Base-by-base conservation (phyloP, 1,140 invertebrate genomes). In the Microvelia longipes region DNA sequence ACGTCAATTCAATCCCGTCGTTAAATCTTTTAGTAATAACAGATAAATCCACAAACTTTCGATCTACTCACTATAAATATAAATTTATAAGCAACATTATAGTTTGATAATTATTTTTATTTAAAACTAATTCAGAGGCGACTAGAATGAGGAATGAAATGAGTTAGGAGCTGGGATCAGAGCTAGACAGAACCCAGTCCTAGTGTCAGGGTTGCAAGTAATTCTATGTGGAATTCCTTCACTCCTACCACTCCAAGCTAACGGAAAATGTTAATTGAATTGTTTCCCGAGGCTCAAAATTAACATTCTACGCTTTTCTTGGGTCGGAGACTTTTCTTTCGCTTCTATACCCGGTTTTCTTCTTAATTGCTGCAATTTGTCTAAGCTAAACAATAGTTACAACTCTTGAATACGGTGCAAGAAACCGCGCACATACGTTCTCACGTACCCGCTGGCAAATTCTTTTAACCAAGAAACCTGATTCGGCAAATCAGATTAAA, bases 181-280 rank as follows among this genome's bases (percentile, higher is more conserved):
- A 19, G 35, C 35, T 50, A 50, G 35, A 19, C 19, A 50, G 5
- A 50, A 5, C 35, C 35, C 35, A 50, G 5, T 19, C 35, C 35
- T 19, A 50, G 35, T 50, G 35, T 50, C 19, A 50, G 35, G 19
- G 35, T 50, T 19, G 35, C 35, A 66, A 70, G 62, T 70, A 70
- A 70, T 70, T 63, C 69, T n/a, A 70, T 62, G 69, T 66, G 69
- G 64, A 70, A 70, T 70, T 66, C 69, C 29, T 63, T 14, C 27
- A 14, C 29, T 24, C 24, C 62, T 19, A 19, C 29, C 29, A n/a
- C n/a, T n/a, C n/a, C n/a, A n/a, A n/a, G 24, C 60, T 27, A 66
- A 70, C 69, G 60, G 69, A 70, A 70, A 70, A 70, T 70, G 69
- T 70, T 70, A 70, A 70, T 70, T 70, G 69, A 70, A 70, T 70